A percentile compares a stretch with the other conserved stretches of the same genome.
Conservation (phyloP, 2,113 vertebrate species). For the Tor tambroides region DNA sequence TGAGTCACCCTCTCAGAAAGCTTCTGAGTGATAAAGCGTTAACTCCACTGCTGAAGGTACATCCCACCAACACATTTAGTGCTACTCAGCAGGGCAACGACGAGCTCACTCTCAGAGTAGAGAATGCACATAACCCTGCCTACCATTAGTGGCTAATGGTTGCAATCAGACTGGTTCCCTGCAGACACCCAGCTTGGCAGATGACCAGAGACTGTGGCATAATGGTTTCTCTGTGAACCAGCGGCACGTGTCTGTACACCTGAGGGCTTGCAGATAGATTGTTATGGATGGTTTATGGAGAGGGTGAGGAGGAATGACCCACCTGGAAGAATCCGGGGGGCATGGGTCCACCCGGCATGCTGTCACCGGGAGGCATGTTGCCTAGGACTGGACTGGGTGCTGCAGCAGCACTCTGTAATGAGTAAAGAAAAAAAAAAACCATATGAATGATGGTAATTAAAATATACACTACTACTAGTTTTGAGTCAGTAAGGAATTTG, state of each 20-base stretch:
- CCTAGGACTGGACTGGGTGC: slow-evolving; percentile 89
- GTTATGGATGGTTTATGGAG: slow-evolving; percentile 22
- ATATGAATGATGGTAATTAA: not conserved
- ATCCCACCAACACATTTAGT: slow-evolving; percentile 38
- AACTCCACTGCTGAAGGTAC: slow-evolving; percentile 29
- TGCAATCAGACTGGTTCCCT: slow-evolving; percentile 53
- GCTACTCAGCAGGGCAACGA: slow-evolving; percentile 28
- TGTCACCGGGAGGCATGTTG: slow-evolving; percentile 89
- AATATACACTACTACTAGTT: not conserved
- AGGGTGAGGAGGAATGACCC: slow-evolving; percentile 49
- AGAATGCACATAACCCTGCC: slow-evolving; percentile 44
- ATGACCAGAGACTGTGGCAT: slow-evolving; percentile 52
- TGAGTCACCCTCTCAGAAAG: slow-evolving; percentile 31
- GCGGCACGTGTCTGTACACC: slow-evolving; percentile 46
- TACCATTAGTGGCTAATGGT: slow-evolving; percentile 58
- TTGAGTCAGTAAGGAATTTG: not conserved
- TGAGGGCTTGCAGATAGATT: slow-evolving; percentile 5
- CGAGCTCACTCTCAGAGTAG: slow-evolving; percentile 37
- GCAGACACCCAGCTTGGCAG: slow-evolving; percentile 52
- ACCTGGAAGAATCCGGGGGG: slow-evolving; percentile 90
- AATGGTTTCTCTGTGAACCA: slow-evolving; percentile 59
- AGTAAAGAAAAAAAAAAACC: not conserved
- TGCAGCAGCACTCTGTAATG: slow-evolving; percentile 84
- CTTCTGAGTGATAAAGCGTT: slow-evolving; percentile 2
- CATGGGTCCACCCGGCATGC: slow-evolving; percentile 87